Evolutionary conservation across 2,888 invertebrate genomes (phyloP), one percentile per base, ranked within the genome.

Genomic region (Brenthis hecate): DNA sequence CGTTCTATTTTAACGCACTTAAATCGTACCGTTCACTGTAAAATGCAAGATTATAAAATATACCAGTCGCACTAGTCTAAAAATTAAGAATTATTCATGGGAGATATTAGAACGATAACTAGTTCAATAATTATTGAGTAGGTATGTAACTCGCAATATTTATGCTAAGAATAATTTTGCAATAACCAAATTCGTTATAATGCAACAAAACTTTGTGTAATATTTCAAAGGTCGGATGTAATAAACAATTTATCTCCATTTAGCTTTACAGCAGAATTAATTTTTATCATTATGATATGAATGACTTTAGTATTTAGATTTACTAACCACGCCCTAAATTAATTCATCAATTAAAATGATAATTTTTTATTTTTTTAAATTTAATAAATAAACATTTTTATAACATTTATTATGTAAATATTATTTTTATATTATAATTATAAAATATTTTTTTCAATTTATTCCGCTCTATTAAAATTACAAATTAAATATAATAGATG

Each of bases 1-100:
- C 78, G 78, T 81, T 82, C 80, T 81, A 76, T 85, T 85, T 82
- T 81, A 84, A 85, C 80, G 71, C 69, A 71, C 72, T 78, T 76
- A 81, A 82, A 80, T 77, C 77, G 78, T 72, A 77, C 78, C 80
- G 74, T 83, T 82, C 78, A 81, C 77, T 77, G 78, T 80, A 81
- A 85, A 82, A 81, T 79, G 71, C 75, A 72, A 76, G 75, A 78
- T 82, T 82, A 80, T 75, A 76, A 81, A 84, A 81, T 77, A 78
- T 70, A 77, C 77, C 74, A 70, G 76, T 77, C 69, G 73, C 74
- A 75, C 77, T 76, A 67, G 78, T 76, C 72, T 74, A 76, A 43
- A 36, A 68, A 53, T 64, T 65, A 62, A 74, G 77, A 76, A 76
- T 76, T 75, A 67, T 67, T 72, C 65, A 72, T 73, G 64, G 65